Conservation (phyloP, 1,140 invertebrate species). For the Mamestra configurata region DNA sequence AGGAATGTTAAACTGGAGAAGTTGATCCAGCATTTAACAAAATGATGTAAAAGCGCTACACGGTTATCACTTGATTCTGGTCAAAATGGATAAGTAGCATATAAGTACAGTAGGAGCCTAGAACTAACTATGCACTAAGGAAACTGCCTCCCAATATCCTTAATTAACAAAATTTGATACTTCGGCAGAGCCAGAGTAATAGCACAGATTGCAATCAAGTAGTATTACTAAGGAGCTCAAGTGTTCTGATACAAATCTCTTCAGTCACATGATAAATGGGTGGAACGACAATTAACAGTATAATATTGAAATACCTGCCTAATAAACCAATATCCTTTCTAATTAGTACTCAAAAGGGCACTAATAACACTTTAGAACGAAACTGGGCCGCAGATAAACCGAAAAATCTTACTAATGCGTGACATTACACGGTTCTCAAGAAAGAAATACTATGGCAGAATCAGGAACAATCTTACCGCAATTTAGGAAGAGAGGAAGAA, state of each 20-base stretch:
- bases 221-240: constrained; percentile 12
- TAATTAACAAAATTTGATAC: neutral
- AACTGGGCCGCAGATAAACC: constrained; percentile 21
- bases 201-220: neutral
- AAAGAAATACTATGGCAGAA: constrained; percentile 65
- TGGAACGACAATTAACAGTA: constrained; percentile 27
- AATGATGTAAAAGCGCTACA: too few relatives aligned
- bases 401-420: constrained; percentile 51
- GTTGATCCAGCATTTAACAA: too few relatives aligned
- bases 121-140: neutral
- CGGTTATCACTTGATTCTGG: too few relatives aligned
- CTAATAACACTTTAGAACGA: neutral
- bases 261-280: constrained; percentile 58
- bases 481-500: constrained; percentile 55
- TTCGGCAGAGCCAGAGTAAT: neutral
- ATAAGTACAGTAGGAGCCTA: too few relatives aligned
- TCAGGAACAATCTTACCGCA: constrained; percentile 68
- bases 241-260: constrained; percentile 31
- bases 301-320: neutral
- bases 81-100: too few relatives aligned
- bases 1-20: too few relatives aligned
- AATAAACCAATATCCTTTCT: neutral
- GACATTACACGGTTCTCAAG: constrained; percentile 57
- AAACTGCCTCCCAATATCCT: neutral
- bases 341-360: neutral